These are phyloP conservation scores for Drosophila testacea DNA, from an alignment of 2,888 invertebrate species.

Conservation along the genomic window DNA sequence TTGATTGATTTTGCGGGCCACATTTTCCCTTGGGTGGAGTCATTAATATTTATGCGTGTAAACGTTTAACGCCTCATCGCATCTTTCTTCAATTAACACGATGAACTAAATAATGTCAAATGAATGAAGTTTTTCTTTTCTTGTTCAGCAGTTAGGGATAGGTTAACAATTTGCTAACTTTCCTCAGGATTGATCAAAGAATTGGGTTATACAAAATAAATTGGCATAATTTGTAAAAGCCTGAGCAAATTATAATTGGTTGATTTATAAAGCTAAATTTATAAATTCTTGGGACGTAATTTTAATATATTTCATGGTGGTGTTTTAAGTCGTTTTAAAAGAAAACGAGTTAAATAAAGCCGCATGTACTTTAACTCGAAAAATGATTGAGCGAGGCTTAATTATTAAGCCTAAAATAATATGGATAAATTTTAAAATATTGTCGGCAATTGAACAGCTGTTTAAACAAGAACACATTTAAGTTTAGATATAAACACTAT, in stretches of 20 bases:
- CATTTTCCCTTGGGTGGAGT: constrained; percentile 12
- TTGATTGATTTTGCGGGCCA: constrained; percentile 62
- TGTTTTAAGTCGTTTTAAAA: too few species aligned
- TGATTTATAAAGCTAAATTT: too few species aligned
- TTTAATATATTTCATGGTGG: too few species aligned
- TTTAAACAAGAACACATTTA: too few species aligned
- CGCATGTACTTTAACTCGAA: too few species aligned
- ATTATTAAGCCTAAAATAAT: too few species aligned
- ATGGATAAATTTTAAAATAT: too few species aligned
- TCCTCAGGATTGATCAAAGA: constrained; percentile 30
- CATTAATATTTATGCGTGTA: constrained; percentile 68
- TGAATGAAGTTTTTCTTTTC: constrained; percentile 11
- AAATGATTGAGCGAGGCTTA: too few species aligned
- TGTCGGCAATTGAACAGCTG: too few species aligned
- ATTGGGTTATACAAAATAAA: background rate
- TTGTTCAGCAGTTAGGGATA: constrained; percentile 4
- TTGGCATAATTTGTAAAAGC: background rate
- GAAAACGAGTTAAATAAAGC: background rate
- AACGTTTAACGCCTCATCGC: constrained; percentile 60
- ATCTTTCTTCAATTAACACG: constrained; percentile 33
- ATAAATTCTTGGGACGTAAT: too few species aligned
- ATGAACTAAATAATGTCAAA: constrained; percentile 4
- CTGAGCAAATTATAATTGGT: background rate
- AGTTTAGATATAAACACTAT: too few species aligned
- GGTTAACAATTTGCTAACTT: constrained; percentile 21